Evolutionary conservation across 2,797 vertebrate species (phyloP).

Genomic region (Masticophis lateralis): DNA sequence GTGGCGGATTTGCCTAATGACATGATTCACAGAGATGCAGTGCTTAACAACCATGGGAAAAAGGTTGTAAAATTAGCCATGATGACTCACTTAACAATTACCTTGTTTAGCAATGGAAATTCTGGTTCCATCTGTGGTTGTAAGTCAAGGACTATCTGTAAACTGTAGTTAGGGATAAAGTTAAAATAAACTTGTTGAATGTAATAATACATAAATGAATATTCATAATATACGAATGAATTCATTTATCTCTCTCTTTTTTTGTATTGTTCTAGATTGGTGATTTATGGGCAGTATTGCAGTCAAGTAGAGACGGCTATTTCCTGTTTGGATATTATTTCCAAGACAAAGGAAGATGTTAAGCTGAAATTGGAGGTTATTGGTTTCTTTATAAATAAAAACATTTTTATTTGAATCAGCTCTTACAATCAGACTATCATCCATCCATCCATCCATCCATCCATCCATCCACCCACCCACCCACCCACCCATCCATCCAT

Average conservation of each 20-base stretch:
- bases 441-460: not conserved
- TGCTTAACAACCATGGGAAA: not conserved
- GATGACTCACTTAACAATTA: not conserved
- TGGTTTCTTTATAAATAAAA: not conserved
- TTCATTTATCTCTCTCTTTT: slow-evolving; percentile 14
- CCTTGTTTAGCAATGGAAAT: not conserved
- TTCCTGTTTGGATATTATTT: slow-evolving; percentile 85
- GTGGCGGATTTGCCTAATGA: not conserved
- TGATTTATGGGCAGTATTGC: slow-evolving; percentile 97
- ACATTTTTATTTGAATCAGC: not conserved
- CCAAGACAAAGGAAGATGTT: slow-evolving; percentile 93
- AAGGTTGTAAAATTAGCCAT: not conserved
- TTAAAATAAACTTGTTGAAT: not conserved
- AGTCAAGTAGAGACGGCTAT: slow-evolving; percentile 93
- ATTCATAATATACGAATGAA: not conserved
- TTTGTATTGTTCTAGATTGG: slow-evolving; percentile 76
- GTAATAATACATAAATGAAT: not conserved
- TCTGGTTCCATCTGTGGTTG: not conserved
- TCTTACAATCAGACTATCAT: not conserved
- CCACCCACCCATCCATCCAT: not conserved
- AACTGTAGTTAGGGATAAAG: not conserved
- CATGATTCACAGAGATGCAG: not conserved
- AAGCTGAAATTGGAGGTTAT: slow-evolving; percentile 88
- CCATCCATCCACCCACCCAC: not conserved
- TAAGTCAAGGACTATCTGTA: not conserved